A percentile compares a stretch with the other conserved stretches of the same genome.
Conservation (phyloP, 2,797 vertebrate genomes). For the Myotis daubentonii region DNA sequence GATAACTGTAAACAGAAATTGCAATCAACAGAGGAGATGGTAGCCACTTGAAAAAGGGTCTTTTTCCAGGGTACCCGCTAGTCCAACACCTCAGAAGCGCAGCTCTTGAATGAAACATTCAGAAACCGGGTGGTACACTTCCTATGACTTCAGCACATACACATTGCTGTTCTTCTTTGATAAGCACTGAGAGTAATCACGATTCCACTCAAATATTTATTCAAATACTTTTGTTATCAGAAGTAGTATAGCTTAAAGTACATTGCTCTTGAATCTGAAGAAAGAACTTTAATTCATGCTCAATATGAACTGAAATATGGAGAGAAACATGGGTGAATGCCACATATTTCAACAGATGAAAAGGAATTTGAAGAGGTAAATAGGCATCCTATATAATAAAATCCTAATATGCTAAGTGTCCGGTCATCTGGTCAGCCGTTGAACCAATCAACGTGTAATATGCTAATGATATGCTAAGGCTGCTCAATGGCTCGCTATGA, state of each 20-base stretch:
- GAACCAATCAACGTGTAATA: too few species aligned
- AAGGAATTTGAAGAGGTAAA: background rate
- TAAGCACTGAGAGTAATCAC: background rate
- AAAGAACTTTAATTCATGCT: slow-evolving; percentile 13
- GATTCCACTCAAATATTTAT: background rate
- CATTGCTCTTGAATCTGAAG: background rate
- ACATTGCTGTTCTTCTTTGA: background rate
- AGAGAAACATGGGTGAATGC: background rate
- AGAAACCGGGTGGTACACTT: background rate
- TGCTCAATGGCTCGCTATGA: too few species aligned
- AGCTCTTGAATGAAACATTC: background rate
- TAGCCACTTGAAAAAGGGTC: background rate
- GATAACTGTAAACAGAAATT: background rate
- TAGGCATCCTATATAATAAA: background rate
- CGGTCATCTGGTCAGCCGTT: too few species aligned
- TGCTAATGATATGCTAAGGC: too few species aligned
- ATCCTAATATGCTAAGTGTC: too few species aligned
- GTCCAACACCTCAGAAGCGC: fast-evolving
- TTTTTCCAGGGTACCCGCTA: background rate
- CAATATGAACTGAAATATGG: background rate
- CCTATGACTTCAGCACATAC: background rate
- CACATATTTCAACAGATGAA: background rate
- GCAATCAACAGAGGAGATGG: background rate
- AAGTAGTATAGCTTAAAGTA: background rate
- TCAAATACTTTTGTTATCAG: background rate